A percentile compares a stretch with the other conserved stretches of the same genome.
Conservation (phyloP, 2,888 invertebrate genomes). For the Dyspetes luteomarginatus region DNA sequence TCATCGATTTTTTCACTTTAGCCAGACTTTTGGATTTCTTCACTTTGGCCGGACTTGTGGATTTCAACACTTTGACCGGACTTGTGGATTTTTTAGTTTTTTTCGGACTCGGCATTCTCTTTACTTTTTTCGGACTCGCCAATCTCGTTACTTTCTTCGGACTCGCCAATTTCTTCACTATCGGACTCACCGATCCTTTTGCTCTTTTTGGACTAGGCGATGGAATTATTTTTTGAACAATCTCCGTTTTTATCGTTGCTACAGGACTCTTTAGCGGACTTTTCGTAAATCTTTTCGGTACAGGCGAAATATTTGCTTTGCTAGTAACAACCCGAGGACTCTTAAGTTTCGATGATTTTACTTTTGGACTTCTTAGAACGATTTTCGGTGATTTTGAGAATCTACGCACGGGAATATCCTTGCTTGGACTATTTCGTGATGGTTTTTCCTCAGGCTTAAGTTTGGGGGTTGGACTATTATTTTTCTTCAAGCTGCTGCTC, state of each 20-base stretch:
- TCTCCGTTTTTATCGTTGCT: too few relatives aligned
- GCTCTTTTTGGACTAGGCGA: too few relatives aligned
- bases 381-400: constrained; percentile 74
- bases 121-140: too few relatives aligned
- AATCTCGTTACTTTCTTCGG: too few relatives aligned
- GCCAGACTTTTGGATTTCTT: not conserved
- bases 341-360: constrained; percentile 58
- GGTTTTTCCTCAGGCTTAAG: constrained; percentile 36
- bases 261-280: constrained; percentile 35
- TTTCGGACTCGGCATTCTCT: constrained; percentile 34
- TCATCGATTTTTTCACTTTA: not conserved
- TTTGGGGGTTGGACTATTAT: constrained; percentile 35
- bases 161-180: too few relatives aligned
- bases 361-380: constrained; percentile 64
- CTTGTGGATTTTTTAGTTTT: too few relatives aligned
- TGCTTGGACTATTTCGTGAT: constrained; percentile 11
- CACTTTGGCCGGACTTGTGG: too few relatives aligned
- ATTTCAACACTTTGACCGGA: constrained; percentile 5
- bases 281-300: constrained; percentile 8
- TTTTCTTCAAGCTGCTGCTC: not conserved
- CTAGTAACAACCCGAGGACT: constrained; percentile 57
- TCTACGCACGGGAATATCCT: constrained; percentile 42
- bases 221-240: too few relatives aligned
- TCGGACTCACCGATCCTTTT: too few relatives aligned
- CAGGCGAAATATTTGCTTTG: constrained; percentile 47